phyloP scores from a whole-genome alignment of 2,888 invertebrate species.

The Caenorhabditis macrosperma region DNA sequence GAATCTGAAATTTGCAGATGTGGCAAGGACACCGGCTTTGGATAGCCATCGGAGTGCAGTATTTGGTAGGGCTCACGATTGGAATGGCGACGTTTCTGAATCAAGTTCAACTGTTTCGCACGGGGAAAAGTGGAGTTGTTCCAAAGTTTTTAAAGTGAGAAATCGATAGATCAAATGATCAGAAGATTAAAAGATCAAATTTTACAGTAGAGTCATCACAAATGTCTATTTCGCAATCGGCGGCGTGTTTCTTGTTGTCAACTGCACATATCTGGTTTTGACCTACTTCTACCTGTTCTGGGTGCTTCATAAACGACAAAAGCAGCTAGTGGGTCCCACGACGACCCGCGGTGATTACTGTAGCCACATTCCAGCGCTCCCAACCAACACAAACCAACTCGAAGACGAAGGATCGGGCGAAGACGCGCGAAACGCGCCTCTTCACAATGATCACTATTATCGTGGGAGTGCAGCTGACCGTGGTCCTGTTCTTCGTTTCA shows the following conservation, averaged over 20 bases:
- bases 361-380: background rate
- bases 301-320: slow-evolving; percentile 21
- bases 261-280: slow-evolving; percentile 18
- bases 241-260: slow-evolving; percentile 34
- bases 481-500: too few species aligned
- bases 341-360: background rate
- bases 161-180: background rate
- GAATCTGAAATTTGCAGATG: slow-evolving; percentile 17
- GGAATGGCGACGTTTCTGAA: slow-evolving; percentile 44
- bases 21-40: slow-evolving; percentile 33
- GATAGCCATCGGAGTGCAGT: slow-evolving; percentile 44
- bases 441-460: too few species aligned
- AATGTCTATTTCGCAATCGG: slow-evolving; percentile 44
- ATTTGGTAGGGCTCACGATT: slow-evolving; percentile 18
- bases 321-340: slow-evolving; percentile 1
- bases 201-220: slow-evolving; percentile 31
- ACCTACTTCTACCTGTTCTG: slow-evolving; percentile 47
- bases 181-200: background rate
- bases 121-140: slow-evolving; percentile 25
- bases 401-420: too few species aligned
- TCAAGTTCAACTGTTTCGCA: slow-evolving; percentile 28
- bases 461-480: too few species aligned
- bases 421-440: too few species aligned
- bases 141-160: slow-evolving; percentile 50
- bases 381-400: background rate